phyloP scores from a whole-genome alignment of 2,113 vertebrate species.

The Xiphorhynchus elegans region DNA sequence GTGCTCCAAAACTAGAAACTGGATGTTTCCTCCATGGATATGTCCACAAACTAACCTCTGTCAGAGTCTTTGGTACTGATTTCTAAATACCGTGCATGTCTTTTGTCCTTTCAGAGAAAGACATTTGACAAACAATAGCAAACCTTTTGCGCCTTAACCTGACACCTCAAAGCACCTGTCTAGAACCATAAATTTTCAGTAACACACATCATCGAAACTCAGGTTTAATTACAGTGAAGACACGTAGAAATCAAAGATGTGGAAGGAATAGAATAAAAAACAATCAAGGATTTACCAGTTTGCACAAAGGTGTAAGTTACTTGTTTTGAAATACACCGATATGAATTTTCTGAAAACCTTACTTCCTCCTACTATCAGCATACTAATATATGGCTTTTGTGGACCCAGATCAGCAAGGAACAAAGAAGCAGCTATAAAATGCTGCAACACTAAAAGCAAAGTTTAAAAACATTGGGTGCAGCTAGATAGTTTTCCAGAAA shows the following conservation, averaged over 20 bases:
- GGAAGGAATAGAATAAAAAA: rapidly evolving
- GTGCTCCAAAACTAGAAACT: neutral
- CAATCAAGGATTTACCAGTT: neutral
- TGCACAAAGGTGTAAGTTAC: neutral
- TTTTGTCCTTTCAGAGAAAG: neutral
- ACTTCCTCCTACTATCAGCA: neutral
- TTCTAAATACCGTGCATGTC: neutral
- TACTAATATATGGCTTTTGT: neutral
- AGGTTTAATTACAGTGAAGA: neutral
- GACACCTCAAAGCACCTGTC: neutral
- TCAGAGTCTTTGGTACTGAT: neutral
- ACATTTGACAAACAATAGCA: neutral
- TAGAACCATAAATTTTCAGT: neutral
- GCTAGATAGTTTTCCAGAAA: neutral
- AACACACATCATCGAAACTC: neutral
- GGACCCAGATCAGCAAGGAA: neutral
- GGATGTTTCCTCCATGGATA: neutral
- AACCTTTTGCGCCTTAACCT: neutral
- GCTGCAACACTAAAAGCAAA: neutral
- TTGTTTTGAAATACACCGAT: neutral
- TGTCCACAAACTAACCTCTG: neutral
- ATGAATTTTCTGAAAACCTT: neutral
- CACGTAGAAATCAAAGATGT: neutral
- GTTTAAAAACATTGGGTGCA: neutral
- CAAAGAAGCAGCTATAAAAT: neutral